These are phyloP conservation scores for Amphimallon solstitiale DNA, from an alignment of 2,888 invertebrate genomes.

Conservation along the genomic window DNA sequence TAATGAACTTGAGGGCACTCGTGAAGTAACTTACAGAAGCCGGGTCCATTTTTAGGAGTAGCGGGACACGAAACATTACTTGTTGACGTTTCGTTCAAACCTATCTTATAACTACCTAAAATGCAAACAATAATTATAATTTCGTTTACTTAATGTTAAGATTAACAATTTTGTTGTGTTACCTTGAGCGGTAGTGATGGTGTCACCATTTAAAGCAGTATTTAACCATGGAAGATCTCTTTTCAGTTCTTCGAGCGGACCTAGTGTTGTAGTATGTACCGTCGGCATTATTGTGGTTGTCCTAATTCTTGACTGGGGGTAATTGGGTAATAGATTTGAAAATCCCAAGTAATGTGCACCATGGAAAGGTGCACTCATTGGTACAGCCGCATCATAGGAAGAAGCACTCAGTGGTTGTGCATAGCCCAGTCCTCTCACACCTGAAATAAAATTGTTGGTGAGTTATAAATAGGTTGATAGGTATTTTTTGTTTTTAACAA, in stretches of 20 bases:
- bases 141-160: not conserved
- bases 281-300: too few species aligned
- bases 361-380: not conserved
- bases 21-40: conserved; percentile 42
- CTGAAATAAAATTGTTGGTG: not conserved
- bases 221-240: conserved; percentile 34
- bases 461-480: too few species aligned
- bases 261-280: conserved; percentile 4
- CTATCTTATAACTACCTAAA: conserved; percentile 43
- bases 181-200: conserved; percentile 36
- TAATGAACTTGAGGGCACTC: conserved; percentile 37
- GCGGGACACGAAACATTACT: conserved; percentile 41
- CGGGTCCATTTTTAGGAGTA: conserved; percentile 40
- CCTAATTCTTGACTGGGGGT: too few species aligned
- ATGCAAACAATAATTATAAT: not conserved
- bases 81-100: conserved; percentile 44
- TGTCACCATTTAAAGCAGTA: conserved; percentile 17
- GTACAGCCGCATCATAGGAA: not conserved
- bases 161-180: not conserved
- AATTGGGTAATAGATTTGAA: too few species aligned
- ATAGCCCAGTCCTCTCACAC: not conserved
- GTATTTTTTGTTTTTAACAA: too few species aligned
- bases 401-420: not conserved
- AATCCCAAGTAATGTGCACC: too few species aligned
- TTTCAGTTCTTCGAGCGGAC: conserved; percentile 27